Evolutionary conservation across 2,113 vertebrate species (phyloP), one percentile per base, ranked within the genome.

Genomic region (Trachemys scripta): DNA sequence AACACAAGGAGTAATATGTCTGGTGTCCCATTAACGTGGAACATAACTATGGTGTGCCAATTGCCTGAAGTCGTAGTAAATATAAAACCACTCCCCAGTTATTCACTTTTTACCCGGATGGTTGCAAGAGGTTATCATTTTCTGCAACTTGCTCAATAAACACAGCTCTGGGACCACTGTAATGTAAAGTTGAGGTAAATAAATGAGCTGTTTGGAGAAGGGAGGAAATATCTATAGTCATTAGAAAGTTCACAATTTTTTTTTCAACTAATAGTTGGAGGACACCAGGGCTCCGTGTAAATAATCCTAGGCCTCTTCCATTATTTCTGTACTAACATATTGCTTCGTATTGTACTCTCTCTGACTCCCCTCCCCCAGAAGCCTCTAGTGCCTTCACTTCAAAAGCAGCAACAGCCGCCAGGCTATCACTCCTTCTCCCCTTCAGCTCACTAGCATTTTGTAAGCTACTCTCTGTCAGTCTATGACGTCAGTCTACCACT

Each of bases 171-270:
- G 31, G 3, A 19, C 76, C 31, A 19, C 83, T 88, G 84, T 95
- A 47, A 72, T 38, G n/a, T 72, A 22, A 72, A 38, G 35, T 38
- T 95, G 57, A 97, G 90, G 96, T 65, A 95, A 95, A 95, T 93
- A 3, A 94, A 51, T 27, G 88, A 88, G 42, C 1, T 19, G 53
- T 47, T 80, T 75, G 75, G 38, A 93, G 53, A 62, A 95, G 86
- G 49, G 50, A 7, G 0, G 2, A 35, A 19, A 51, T 90, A 94
- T 72, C 47, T 24, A 42, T 65, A 6, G 10, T 90, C 91, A 91
- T 38, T 87, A 62, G 1, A 42, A 38, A 86, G 84, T 35, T 75
- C 0, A 54, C 79, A 90, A 45, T 53, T 45, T 86, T 69, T 50
- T 75, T 81, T 94, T 82, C 84, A 78, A 49, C 65, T 75, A 49